Conservation (phyloP, 2,113 vertebrate species). For the Morone chrysops region DNA sequence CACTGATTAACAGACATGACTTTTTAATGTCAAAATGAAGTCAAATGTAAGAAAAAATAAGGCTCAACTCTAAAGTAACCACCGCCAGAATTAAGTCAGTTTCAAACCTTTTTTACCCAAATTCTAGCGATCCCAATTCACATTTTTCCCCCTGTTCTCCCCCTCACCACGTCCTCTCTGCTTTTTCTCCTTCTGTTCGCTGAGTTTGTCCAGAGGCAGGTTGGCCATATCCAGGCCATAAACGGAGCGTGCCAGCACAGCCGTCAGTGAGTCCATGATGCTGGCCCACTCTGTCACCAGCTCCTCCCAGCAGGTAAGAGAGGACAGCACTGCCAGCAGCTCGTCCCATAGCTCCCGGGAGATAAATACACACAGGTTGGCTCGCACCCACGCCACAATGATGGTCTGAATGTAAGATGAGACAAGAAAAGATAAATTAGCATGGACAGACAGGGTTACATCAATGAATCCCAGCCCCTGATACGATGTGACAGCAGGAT, state of each 20-base stretch:
- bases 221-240: constrained; percentile 95
- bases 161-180: constrained; percentile 93
- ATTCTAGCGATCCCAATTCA: not conserved
- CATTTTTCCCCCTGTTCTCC: not conserved
- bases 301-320: constrained; percentile 96
- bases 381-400: constrained; percentile 97
- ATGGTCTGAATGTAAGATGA: constrained; percentile 88
- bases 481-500: constrained; percentile 6
- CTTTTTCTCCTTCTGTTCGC: constrained; percentile 98
- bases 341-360: constrained; percentile 99
- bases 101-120: not conserved
- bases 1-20: not conserved
- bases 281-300: constrained; percentile 95
- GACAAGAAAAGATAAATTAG: constrained; percentile 20
- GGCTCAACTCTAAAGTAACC: not conserved
- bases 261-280: constrained; percentile 98
- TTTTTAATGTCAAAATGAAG: not conserved
- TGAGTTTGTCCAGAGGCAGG: constrained; percentile 96
- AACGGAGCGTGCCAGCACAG: constrained; percentile 92
- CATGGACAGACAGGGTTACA: not conserved
- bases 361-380: constrained; percentile 95
- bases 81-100: not conserved
- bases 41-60: not conserved
- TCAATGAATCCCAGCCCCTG: not conserved
- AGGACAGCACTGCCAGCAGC: constrained; percentile 92